Evolutionary conservation across 2,888 invertebrate species (phyloP).

Genomic region (Caenorhabditis sp.): DNA sequence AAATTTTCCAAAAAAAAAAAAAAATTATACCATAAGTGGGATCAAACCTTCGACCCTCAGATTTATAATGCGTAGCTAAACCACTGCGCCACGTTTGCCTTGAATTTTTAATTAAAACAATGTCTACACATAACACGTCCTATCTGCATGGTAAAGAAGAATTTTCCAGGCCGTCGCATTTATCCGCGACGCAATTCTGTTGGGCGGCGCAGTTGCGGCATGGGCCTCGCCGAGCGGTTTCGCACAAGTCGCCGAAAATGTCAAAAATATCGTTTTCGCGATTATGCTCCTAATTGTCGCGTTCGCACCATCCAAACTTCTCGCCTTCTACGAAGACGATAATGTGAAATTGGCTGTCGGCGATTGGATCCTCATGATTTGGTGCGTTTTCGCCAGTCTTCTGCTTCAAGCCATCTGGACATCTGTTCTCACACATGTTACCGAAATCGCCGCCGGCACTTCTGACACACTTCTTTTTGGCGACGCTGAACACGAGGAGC

Average conservation of each 20-base stretch:
- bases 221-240: constrained; percentile 64
- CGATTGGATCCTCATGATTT: constrained; percentile 70
- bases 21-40: too few species aligned
- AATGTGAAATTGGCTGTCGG: constrained; percentile 60
- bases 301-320: constrained; percentile 67
- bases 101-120: too few species aligned
- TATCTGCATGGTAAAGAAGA: too few species aligned
- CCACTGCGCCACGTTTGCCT: too few species aligned
- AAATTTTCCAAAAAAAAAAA: too few species aligned
- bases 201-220: constrained; percentile 68
- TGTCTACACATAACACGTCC: too few species aligned
- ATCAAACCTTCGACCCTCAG: too few species aligned
- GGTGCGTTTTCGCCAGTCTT: constrained; percentile 68
- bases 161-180: constrained; percentile 58
- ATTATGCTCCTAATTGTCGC: constrained; percentile 65
- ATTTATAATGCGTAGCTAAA: too few species aligned
- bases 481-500: constrained; percentile 44
- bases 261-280: constrained; percentile 58
- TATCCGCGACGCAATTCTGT: constrained; percentile 60
- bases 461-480: constrained; percentile 50
- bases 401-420: constrained; percentile 65
- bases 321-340: constrained; percentile 68
- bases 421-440: constrained; percentile 60
- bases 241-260: constrained; percentile 57
- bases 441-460: constrained; percentile 55